A percentile compares a stretch with the other conserved stretches of the same genome.
Evolutionary conservation across 2,888 invertebrate genomes (phyloP).

Genomic region (Stratiomys singularior): DNA sequence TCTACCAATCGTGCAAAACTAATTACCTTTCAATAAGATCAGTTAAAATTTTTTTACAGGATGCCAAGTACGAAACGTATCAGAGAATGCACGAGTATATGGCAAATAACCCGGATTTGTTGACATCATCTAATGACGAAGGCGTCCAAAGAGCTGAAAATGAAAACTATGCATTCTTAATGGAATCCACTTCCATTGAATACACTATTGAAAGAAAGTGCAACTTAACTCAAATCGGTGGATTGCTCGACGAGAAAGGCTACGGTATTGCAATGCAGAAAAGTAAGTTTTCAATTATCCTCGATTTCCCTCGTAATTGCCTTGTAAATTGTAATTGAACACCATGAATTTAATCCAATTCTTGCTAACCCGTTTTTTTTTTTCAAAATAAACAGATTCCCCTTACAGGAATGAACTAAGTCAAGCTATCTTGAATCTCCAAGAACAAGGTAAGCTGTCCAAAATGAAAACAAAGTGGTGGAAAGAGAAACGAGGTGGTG

Average conservation of each 20-base stretch:
- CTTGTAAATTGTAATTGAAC: too few relatives aligned
- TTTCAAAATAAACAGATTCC: conserved; percentile 57
- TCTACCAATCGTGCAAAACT: too few relatives aligned
- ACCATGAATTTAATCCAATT: too few relatives aligned
- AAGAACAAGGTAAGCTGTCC: conserved; percentile 83
- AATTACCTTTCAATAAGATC: too few relatives aligned
- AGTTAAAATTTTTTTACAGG: too few relatives aligned
- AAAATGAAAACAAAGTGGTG: conserved; percentile 90
- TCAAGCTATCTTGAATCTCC: conserved; percentile 83
- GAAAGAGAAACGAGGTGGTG: conserved; percentile 83
- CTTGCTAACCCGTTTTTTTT: too few relatives aligned
- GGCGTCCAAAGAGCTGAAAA: conserved; percentile 69
- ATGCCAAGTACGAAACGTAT: conserved; percentile 80
- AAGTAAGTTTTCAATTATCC: conserved; percentile 65
- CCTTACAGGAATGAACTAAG: conserved; percentile 79
- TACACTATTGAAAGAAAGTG: conserved; percentile 77
- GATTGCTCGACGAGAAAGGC: conserved; percentile 76
- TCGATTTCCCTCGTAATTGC: too few relatives aligned
- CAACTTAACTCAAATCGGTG: conserved; percentile 71
- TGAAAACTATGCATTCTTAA: conserved; percentile 77
- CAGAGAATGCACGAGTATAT: conserved; percentile 85
- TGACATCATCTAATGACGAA: conserved; percentile 67
- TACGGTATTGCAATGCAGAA: conserved; percentile 80
- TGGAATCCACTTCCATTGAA: conserved; percentile 83
- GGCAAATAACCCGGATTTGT: conserved; percentile 72